Evolutionary conservation across 37 sponge, comb jelly and placozoan genomes (phyloP).

Genomic region (Sycon ciliatum): DNA sequence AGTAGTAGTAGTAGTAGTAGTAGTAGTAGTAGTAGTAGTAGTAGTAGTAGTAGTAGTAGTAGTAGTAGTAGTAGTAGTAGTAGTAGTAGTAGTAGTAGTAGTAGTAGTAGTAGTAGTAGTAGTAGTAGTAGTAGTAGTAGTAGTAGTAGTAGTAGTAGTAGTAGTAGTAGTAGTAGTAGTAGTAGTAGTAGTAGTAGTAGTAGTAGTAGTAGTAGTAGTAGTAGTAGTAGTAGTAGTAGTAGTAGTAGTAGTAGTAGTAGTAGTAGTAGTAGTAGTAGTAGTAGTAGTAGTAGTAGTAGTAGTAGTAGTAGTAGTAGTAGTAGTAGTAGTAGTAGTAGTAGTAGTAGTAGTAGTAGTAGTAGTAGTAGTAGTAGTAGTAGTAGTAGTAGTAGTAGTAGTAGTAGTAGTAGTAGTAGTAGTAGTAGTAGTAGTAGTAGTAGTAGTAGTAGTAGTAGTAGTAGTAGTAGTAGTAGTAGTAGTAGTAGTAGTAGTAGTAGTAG

Average conservation of each 20-base stretch:
- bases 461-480: slow-evolving; percentile 2
- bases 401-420: slow-evolving; percentile 8
- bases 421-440: slow-evolving; percentile 8
- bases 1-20: neutral
- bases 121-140: slow-evolving; percentile 8
- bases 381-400: slow-evolving; percentile 6
- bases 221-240: slow-evolving; percentile 2
- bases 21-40: neutral
- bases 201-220: slow-evolving; percentile 6
- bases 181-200: slow-evolving; percentile 8
- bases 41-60: neutral
- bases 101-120: slow-evolving; percentile 8
- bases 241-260: neutral
- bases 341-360: neutral
- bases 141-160: neutral
- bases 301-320: slow-evolving; percentile 8
- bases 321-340: slow-evolving; percentile 6
- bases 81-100: slow-evolving; percentile 6
- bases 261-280: slow-evolving; percentile 6
- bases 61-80: slow-evolving; percentile 8
- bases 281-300: slow-evolving; percentile 8
- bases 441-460: slow-evolving; percentile 6
- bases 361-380: slow-evolving; percentile 1
- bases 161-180: neutral
- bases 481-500: neutral